These are phyloP conservation scores for Acinonyx jubatus DNA, from an alignment of 2,113 vertebrate species.

Conservation along the genomic window DNA sequence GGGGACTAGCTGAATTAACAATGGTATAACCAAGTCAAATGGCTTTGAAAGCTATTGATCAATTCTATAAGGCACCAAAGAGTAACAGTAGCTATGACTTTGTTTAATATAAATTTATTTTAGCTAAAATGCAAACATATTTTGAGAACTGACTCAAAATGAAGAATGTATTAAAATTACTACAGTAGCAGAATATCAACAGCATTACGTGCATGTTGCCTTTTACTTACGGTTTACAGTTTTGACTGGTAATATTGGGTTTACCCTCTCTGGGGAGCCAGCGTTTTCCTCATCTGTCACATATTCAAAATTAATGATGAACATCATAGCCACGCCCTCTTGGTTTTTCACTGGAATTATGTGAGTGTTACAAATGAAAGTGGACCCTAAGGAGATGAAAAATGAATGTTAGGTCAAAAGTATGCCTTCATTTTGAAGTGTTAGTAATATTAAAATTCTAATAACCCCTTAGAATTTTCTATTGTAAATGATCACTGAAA, in stretches of 20 bases:
- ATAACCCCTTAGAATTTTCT: constrained; percentile 26
- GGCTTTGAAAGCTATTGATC: neutral
- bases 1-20: neutral
- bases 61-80: neutral
- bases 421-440: neutral
- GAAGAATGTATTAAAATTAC: neutral
- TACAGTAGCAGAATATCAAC: neutral
- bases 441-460: constrained; percentile 25
- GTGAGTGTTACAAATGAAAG: constrained; percentile 96
- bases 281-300: constrained; percentile 91
- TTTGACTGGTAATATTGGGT: constrained; percentile 93
- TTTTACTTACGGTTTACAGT: constrained; percentile 93
- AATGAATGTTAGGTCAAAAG: constrained; percentile 23
- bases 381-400: constrained; percentile 88
- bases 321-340: constrained; percentile 98
- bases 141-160: constrained; percentile 9
- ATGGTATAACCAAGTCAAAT: neutral
- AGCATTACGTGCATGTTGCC: neutral
- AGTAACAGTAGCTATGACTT: neutral
- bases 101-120: neutral
- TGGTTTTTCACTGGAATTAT: constrained; percentile 99
- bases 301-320: constrained; percentile 98
- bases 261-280: constrained; percentile 91
- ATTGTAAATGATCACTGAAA: neutral
- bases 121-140: neutral